These are phyloP conservation scores for Phataginus tricuspis DNA, from an alignment of 2,797 vertebrate genomes.

Conservation along the genomic window DNA sequence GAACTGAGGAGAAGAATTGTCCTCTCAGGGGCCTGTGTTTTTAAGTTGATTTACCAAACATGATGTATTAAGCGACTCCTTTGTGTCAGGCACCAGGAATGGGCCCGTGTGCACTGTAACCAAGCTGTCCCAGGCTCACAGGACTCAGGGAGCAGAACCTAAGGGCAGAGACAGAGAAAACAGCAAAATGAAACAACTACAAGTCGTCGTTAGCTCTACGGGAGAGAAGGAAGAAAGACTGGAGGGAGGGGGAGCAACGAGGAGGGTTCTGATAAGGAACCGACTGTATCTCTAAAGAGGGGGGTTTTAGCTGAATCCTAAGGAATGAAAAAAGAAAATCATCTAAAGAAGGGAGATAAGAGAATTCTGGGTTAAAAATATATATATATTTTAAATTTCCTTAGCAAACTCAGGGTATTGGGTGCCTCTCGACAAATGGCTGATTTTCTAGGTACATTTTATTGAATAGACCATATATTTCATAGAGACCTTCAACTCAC, in stretches of 20 bases:
- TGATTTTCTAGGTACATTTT: not conserved
- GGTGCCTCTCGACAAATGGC: not conserved
- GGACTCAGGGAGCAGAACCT: not conserved
- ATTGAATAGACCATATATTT: not conserved
- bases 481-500: not conserved
- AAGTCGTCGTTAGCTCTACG: not conserved
- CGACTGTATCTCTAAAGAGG: not conserved
- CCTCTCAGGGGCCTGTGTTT: not conserved
- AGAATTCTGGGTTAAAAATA: not conserved
- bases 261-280: not conserved
- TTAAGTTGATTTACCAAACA: not conserved
- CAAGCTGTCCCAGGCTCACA: fast-evolving
- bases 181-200: not conserved
- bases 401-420: not conserved
- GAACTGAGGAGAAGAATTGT: not conserved
- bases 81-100: not conserved
- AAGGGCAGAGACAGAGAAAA: not conserved
- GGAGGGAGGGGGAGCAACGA: too few relatives aligned
- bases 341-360: not conserved
- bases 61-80: not conserved
- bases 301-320: not conserved
- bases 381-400: not conserved
- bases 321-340: not conserved
- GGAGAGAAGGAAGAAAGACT: fast-evolving
- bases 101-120: too few relatives aligned